Conservation (phyloP, 2,797 vertebrate species). For the Pteronotus mesoamericanus region DNA sequence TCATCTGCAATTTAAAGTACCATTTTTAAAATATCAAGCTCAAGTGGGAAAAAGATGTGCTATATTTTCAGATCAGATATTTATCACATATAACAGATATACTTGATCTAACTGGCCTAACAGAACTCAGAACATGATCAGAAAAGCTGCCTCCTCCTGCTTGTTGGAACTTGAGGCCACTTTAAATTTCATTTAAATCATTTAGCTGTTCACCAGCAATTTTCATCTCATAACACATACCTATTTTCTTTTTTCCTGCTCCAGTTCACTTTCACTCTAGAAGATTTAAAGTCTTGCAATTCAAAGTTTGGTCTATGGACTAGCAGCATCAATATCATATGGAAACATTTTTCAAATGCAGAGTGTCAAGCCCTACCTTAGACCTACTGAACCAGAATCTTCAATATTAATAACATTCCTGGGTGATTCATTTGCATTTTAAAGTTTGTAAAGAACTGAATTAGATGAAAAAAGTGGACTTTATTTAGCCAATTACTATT, state of each 20-base stretch:
- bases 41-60: not conserved
- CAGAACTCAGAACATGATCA: not conserved
- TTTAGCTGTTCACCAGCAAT: not conserved
- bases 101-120: not conserved
- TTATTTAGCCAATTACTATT: not conserved
- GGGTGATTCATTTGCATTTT: not conserved
- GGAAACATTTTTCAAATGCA: not conserved
- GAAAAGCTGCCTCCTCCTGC: not conserved
- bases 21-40: not conserved
- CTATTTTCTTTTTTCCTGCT: not conserved
- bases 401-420: not conserved
- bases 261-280: not conserved
- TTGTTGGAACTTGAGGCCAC: not conserved
- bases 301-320: not conserved
- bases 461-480: not conserved
- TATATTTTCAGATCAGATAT: not conserved
- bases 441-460: not conserved
- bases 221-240: not conserved
- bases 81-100: not conserved
- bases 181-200: not conserved
- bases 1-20: not conserved
- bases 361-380: not conserved
- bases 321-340: not conserved
- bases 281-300: not conserved
- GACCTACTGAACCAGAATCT: not conserved